These are phyloP conservation scores for Lepidothrix coronata DNA, from an alignment of 2,113 vertebrate species.

Conservation along the genomic window DNA sequence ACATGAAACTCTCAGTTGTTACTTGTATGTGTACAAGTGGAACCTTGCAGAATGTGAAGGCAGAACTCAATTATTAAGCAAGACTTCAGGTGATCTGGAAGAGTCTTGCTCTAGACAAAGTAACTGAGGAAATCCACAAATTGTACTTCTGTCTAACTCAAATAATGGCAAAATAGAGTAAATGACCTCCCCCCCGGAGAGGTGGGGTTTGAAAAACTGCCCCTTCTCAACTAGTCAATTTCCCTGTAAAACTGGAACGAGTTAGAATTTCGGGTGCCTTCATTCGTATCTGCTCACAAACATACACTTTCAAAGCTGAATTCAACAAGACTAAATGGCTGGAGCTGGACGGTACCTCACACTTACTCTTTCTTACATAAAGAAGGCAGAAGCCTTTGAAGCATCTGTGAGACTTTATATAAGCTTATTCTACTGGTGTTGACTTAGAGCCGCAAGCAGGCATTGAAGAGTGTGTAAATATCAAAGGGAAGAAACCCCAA, in stretches of 20 bases:
- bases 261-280: not conserved
- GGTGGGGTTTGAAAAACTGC: not conserved
- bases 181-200: not conserved
- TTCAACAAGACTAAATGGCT: not conserved
- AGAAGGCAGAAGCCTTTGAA: not conserved
- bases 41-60: not conserved
- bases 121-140: not conserved
- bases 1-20: not conserved
- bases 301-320: not conserved
- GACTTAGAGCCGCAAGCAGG: not conserved
- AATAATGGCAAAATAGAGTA: not conserved
- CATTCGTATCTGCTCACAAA: not conserved
- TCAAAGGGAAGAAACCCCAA: not conserved
- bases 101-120: not conserved
- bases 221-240: not conserved
- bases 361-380: not conserved
- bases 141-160: not conserved
- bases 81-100: not conserved
- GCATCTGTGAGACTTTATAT: not conserved
- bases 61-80: not conserved
- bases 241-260: not conserved
- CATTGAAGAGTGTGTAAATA: not conserved
- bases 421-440: not conserved
- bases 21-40: not conserved
- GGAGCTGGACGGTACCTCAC: not conserved